Conservation (phyloP, 2,797 vertebrate species). For the Acipenser transmontanus region DNA sequence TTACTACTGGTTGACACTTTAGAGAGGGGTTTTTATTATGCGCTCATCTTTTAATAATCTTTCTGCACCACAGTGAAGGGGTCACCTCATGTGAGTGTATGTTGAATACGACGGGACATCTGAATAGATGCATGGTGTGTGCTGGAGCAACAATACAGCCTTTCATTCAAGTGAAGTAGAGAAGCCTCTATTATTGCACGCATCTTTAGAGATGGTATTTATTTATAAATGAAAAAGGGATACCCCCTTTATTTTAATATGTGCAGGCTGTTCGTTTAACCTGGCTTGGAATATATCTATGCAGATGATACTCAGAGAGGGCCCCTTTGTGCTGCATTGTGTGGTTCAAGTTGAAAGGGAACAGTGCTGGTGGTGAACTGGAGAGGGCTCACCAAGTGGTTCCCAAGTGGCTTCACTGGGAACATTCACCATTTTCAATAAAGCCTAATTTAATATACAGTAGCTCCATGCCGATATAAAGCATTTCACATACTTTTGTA, state of each 20-base stretch:
- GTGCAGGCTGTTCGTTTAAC: neutral
- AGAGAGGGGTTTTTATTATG: slow-evolving; percentile 5
- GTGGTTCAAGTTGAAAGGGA: too few species aligned
- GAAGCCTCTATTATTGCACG: neutral
- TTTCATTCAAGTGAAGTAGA: slow-evolving; percentile 7
- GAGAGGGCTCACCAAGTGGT: neutral
- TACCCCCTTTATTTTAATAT: neutral
- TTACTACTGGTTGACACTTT: slow-evolving; percentile 2
- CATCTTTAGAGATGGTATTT: slow-evolving; percentile 10
- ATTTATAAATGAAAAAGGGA: slow-evolving; percentile 2
- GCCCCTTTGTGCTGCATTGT: too few species aligned
- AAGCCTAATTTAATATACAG: too few species aligned
- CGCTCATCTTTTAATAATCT: slow-evolving; percentile 8
- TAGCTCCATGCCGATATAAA: too few species aligned
- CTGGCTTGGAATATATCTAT: neutral
- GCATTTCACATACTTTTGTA: too few species aligned
- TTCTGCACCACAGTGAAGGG: slow-evolving; percentile 5
- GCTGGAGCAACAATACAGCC: slow-evolving; percentile 11
- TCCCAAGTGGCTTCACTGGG: neutral
- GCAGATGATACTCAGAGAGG: neutral
- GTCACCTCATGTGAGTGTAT: slow-evolving; percentile 1
- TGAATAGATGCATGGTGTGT: slow-evolving; percentile 14
- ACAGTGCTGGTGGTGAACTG: neutral
- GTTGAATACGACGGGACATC: slow-evolving; percentile 9
- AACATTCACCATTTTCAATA: too few species aligned